These are phyloP conservation scores for Sciurus carolinensis DNA, from an alignment of 2,797 vertebrate genomes.

Conservation along the genomic window DNA sequence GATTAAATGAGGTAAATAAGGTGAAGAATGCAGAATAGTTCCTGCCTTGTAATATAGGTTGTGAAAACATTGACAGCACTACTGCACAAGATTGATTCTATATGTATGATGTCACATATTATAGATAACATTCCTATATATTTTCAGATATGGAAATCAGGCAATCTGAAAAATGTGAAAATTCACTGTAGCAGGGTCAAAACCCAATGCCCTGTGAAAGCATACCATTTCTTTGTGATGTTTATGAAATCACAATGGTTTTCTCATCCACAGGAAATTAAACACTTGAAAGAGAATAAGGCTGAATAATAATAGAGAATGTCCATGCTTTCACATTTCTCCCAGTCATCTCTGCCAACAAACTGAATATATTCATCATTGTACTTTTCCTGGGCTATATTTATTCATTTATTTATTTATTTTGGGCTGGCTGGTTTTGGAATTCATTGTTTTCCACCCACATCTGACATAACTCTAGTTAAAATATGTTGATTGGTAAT, in stretches of 20 bases:
- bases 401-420: constrained; percentile 62
- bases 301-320: background rate
- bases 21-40: constrained; percentile 27
- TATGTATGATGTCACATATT: background rate
- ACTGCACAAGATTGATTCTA: background rate
- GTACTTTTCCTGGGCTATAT: constrained; percentile 27
- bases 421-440: constrained; percentile 29
- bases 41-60: background rate
- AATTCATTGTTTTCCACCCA: constrained; percentile 71
- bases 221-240: background rate
- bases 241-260: background rate
- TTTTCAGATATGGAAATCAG: constrained; percentile 2
- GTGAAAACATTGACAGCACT: background rate
- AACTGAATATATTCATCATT: constrained; percentile 11
- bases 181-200: background rate
- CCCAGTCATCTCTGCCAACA: constrained; percentile 9
- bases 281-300: background rate
- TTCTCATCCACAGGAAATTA: constrained; percentile 51
- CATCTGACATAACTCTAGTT: constrained; percentile 52
- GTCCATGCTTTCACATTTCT: background rate
- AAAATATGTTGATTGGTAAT: constrained; percentile 72
- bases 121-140: background rate
- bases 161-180: background rate
- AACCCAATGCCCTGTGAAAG: background rate
- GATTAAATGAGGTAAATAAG: constrained; percentile 35